Percentiles rank a stretch among this genome's conserved stretches.
Evolutionary conservation across 2,113 vertebrate species (phyloP).

Genomic region (Dolichotis patagonum): DNA sequence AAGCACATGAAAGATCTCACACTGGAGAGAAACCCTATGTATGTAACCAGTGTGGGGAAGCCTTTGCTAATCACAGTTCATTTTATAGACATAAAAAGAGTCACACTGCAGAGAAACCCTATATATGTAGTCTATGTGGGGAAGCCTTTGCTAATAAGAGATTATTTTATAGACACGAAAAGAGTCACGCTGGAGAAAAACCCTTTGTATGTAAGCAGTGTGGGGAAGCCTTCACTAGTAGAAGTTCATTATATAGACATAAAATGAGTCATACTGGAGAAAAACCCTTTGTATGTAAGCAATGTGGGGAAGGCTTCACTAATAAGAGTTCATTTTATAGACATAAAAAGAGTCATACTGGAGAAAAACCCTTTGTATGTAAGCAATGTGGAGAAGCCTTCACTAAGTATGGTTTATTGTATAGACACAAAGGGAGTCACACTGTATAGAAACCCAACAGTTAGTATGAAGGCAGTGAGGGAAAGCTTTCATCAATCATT

Average conservation of each 20-base stretch:
- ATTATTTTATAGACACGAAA: neutral
- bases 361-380: neutral
- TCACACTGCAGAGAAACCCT: neutral
- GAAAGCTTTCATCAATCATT: neutral
- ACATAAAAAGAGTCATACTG: neutral
- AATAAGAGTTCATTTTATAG: neutral
- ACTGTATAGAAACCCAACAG: neutral
- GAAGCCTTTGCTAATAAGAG: neutral
- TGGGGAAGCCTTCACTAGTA: neutral
- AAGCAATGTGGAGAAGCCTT: neutral
- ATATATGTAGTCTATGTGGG: neutral
- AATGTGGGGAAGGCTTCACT: neutral
- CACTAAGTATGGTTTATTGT: neutral
- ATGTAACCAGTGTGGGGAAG: neutral
- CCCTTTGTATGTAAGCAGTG: neutral
- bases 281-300: neutral
- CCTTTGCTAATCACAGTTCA: neutral
- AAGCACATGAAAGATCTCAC: too few species aligned
- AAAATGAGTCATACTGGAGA: neutral
- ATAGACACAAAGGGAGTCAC: neutral
- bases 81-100: neutral
- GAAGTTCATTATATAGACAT: neutral
- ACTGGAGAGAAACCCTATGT: too few species aligned
- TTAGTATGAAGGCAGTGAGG: neutral
- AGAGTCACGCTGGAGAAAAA: neutral